phyloP scores from a whole-genome alignment of 2,113 vertebrate genomes.

The Aegithalos caudatus region DNA sequence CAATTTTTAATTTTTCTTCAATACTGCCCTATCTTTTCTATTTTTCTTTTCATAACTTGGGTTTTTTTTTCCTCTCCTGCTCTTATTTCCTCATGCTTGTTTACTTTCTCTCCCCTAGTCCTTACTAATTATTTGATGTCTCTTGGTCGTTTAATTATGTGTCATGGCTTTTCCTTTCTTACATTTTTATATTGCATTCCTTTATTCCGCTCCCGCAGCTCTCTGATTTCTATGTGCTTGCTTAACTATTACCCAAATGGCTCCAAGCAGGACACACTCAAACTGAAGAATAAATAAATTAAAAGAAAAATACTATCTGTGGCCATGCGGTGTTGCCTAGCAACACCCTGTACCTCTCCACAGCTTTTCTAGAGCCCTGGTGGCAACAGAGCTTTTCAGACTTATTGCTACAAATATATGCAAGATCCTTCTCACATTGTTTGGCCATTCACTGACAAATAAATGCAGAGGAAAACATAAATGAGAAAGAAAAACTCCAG shows the following conservation, averaged over 20 bases:
- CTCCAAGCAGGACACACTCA: conserved; percentile 55
- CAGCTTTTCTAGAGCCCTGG: conserved; percentile 32
- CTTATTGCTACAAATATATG: conserved; percentile 28
- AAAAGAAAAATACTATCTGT: conserved; percentile 57
- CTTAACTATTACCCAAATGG: conserved; percentile 60
- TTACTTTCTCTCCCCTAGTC: not conserved
- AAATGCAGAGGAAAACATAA: conserved; percentile 15
- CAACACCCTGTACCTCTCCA: not conserved
- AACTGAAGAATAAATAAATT: conserved; percentile 59
- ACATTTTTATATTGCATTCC: not conserved
- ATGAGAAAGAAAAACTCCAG: not conserved
- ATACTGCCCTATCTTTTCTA: not conserved
- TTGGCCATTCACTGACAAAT: not conserved
- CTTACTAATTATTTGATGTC: conserved; percentile 27
- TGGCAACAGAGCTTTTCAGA: conserved; percentile 15
- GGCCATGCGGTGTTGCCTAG: conserved; percentile 31
- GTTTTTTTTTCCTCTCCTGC: not conserved
- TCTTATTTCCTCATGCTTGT: not conserved
- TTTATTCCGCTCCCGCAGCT: conserved; percentile 21
- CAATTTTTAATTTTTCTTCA: conserved; percentile 13
- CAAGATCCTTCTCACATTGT: conserved; percentile 21
- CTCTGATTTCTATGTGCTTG: conserved; percentile 37
- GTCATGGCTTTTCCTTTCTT: not conserved
- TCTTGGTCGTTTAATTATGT: not conserved
- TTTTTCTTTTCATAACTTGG: not conserved